Conservation (phyloP, 2,797 vertebrate species). For the Otolemur crassicaudatus region DNA sequence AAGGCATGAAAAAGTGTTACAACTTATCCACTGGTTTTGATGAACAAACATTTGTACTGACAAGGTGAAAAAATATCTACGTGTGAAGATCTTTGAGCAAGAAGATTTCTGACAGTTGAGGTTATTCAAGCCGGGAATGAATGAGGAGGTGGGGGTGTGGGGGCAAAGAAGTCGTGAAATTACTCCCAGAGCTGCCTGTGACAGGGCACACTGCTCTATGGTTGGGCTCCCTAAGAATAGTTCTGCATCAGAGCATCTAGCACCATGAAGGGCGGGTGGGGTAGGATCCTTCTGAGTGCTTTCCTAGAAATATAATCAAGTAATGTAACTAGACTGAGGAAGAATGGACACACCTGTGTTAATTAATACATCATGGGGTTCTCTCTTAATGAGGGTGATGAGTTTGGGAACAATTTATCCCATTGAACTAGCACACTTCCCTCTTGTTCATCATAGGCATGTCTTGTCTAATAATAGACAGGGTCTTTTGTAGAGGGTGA, state of each 20-base stretch:
- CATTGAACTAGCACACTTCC: background rate
- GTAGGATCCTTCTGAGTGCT: background rate
- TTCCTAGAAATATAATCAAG: constrained; percentile 5
- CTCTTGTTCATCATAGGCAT: background rate
- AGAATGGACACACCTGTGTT: background rate
- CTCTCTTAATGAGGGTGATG: background rate
- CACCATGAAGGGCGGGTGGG: background rate
- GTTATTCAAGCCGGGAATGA: constrained; percentile 25
- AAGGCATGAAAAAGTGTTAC: constrained; percentile 53
- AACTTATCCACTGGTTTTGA: constrained; percentile 44
- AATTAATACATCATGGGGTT: background rate
- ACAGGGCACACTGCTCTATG: background rate
- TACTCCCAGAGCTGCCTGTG: background rate
- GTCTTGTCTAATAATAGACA: background rate
- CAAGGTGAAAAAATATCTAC: constrained; percentile 59
- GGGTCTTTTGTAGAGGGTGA: background rate
- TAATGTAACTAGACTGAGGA: background rate
- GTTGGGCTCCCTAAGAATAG: background rate
- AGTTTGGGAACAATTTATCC: background rate
- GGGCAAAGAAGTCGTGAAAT: background rate
- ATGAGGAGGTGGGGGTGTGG: background rate
- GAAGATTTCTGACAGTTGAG: constrained; percentile 69
- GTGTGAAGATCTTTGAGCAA: constrained; percentile 74
- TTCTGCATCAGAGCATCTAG: background rate
- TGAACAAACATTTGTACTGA: constrained; percentile 76